Conservation (phyloP, 2,113 vertebrate genomes). For the Hystrix brachyura region DNA sequence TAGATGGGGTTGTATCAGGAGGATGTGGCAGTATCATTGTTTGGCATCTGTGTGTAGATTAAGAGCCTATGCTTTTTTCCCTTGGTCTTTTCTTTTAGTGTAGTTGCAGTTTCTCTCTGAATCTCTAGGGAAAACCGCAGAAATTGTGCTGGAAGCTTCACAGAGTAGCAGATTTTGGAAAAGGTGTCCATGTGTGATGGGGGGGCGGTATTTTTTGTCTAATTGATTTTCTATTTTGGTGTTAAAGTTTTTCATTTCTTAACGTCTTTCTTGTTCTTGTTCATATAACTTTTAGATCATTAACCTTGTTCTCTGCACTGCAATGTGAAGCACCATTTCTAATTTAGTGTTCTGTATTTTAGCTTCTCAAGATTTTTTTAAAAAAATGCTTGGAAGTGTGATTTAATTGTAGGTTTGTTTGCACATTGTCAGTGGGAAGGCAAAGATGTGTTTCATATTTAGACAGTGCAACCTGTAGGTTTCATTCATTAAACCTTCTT, state of each 20-base stretch:
- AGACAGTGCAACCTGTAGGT: slow-evolving; percentile 63
- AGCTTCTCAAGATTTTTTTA: slow-evolving; percentile 72
- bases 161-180: slow-evolving; percentile 51
- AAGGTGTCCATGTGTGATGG: neutral
- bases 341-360: slow-evolving; percentile 83
- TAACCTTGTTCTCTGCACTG: slow-evolving; percentile 83
- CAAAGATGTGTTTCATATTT: slow-evolving; percentile 71
- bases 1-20: neutral
- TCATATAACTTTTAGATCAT: slow-evolving; percentile 82
- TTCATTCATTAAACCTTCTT: slow-evolving; percentile 82
- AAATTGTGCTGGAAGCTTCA: slow-evolving; percentile 14
- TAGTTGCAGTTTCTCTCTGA: slow-evolving; percentile 37
- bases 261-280: slow-evolving; percentile 73
- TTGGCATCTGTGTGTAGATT: neutral
- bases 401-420: slow-evolving; percentile 85
- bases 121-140: slow-evolving; percentile 35
- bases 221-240: slow-evolving; percentile 65
- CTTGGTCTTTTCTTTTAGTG: neutral
- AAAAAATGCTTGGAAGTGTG: slow-evolving; percentile 79
- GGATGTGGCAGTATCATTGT: neutral
- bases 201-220: slow-evolving; percentile 39
- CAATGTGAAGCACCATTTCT: slow-evolving; percentile 77
- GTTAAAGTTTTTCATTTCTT: slow-evolving; percentile 55
- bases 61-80: neutral
- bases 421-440: slow-evolving; percentile 75